phyloP scores from a whole-genome alignment of 1,140 invertebrate species.

The Lanistes nyassanus region DNA sequence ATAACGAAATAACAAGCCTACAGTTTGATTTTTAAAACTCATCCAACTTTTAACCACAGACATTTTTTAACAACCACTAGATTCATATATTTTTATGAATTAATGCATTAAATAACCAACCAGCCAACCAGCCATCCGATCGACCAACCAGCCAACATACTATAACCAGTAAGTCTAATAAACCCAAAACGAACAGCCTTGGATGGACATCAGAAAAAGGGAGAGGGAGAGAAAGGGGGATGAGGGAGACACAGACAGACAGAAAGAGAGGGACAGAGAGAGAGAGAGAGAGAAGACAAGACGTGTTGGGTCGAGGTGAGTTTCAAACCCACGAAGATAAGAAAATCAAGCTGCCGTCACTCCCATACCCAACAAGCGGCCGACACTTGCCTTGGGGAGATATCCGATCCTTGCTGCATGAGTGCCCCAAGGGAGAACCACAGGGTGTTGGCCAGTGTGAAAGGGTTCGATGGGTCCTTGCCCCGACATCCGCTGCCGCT shows the following conservation, averaged over 20 bases:
- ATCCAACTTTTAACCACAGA: too few relatives aligned
- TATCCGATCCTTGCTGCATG: slow-evolving; percentile 98
- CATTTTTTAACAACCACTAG: too few relatives aligned
- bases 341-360: neutral
- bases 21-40: too few relatives aligned
- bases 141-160: too few relatives aligned
- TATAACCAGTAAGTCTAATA: neutral
- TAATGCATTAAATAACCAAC: too few relatives aligned
- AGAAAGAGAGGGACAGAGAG: neutral
- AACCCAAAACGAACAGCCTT: neutral
- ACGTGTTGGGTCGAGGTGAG: neutral
- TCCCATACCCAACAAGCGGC: neutral
- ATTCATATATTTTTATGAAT: too few relatives aligned
- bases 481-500: too few relatives aligned
- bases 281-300: neutral
- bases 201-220: too few relatives aligned
- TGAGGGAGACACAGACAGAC: neutral
- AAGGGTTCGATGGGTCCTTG: slow-evolving; percentile 63
- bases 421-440: slow-evolving; percentile 97
- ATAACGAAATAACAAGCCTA: too few relatives aligned
- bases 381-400: slow-evolving; percentile 83
- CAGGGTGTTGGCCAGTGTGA: slow-evolving; percentile 74
- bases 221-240: neutral
- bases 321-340: neutral
- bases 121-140: too few relatives aligned